Percentiles rank a stretch among this genome's conserved stretches.
Evolutionary conservation across 2,113 vertebrate genomes (phyloP).

Genomic region (Climacteris rufus): DNA sequence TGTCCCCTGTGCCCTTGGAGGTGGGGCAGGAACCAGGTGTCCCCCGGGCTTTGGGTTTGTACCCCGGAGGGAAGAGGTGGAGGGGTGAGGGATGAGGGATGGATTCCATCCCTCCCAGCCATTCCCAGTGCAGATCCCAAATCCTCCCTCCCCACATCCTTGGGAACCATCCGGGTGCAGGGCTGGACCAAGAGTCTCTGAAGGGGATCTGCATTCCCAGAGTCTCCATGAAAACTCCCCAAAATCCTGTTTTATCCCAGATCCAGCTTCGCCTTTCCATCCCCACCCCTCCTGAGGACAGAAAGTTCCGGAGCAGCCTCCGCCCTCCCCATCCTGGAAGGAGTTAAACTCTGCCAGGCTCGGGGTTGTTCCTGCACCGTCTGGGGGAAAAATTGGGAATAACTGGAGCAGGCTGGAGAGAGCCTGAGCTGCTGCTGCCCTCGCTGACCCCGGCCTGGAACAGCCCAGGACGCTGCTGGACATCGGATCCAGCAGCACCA

Average conservation of each 20-base stretch:
- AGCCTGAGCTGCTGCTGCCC: not conserved
- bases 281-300: not conserved
- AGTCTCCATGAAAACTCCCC: not conserved
- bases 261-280: not conserved
- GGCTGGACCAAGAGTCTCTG: too few relatives aligned
- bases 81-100: not conserved
- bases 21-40: not conserved
- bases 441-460: not conserved
- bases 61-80: too few relatives aligned
- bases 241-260: not conserved
- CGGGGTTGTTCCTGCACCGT: not conserved
- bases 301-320: not conserved
- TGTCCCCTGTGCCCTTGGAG: too few relatives aligned
- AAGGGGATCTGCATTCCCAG: not conserved
- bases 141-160: not conserved
- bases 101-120: not conserved
- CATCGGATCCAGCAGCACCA: too few relatives aligned
- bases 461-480: not conserved
- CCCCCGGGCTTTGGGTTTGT: not conserved
- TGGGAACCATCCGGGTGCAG: too few relatives aligned
- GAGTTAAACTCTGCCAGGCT: not conserved
- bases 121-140: not conserved
- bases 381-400: not conserved
- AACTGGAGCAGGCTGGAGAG: constrained; percentile 19
- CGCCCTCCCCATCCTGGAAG: not conserved